Evolutionary conservation across 2,113 vertebrate species (phyloP).

Genomic region (Plecotus auritus): DNA sequence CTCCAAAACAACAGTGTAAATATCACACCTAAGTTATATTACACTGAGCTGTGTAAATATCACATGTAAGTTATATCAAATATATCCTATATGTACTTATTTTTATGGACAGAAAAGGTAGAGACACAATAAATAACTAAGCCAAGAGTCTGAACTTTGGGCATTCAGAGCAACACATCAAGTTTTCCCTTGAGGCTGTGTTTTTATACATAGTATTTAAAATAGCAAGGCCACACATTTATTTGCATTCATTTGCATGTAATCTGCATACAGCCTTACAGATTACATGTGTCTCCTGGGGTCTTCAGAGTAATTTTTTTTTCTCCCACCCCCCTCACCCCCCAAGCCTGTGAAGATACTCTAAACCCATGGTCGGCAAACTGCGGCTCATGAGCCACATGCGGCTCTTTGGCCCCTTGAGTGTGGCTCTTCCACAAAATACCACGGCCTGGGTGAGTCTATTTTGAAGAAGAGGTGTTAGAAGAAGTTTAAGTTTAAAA

Average conservation of each 20-base stretch:
- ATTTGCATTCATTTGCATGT: conserved; percentile 39
- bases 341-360: background rate
- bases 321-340: background rate
- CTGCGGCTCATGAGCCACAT: no score
- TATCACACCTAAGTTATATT: background rate
- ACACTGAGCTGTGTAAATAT: background rate
- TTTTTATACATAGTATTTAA: conserved; percentile 14
- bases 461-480: no score
- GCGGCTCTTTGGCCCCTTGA: no score
- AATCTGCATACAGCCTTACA: background rate
- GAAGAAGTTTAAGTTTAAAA: no score
- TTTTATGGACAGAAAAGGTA: background rate
- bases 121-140: background rate
- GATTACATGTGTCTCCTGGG: background rate
- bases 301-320: background rate
- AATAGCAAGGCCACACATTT: background rate
- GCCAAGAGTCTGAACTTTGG: background rate
- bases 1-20: background rate
- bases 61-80: background rate
- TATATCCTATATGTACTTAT: background rate
- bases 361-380: no score
- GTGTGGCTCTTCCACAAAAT: no score
- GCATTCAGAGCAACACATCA: background rate
- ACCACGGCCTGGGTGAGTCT: no score
- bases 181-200: background rate